Base-by-base conservation (phyloP, 2,113 vertebrate genomes). In the Xiphophorus couchianus region DNA sequence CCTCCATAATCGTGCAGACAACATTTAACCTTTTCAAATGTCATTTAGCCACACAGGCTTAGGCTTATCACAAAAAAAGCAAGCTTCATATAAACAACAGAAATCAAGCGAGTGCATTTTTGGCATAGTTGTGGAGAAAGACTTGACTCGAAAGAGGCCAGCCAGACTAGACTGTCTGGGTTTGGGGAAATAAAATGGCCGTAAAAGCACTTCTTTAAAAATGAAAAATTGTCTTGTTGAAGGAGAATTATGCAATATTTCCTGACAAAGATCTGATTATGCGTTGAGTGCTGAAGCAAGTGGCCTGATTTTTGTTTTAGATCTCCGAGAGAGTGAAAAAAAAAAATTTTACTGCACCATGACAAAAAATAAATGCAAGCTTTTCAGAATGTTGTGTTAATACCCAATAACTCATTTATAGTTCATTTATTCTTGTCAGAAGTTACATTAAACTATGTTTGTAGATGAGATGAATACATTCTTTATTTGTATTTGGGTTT, bases 221-320 rank as follows among this genome's bases (percentile, higher is more conserved):
- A 30, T 27, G 29, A 30, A 62, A 30, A 29, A 30, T 13, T 29
- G 27, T 29, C 61, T 27, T 28, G 61, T 39, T 54, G 19, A 44
- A 25, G 44, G 44, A 4, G 17, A 48, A 19, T 48, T 15, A 48
- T 27, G 19, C 0, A 66, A 54, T n/a, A 9, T 44, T 58, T 74
- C 51, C 33, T 39, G 14, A 51, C 25, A 2, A 28, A 39, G 25
- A 42, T 10, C 51, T 48, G 25, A 29, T 76, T 68, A 35, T 74
- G n/a, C 65, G 33, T 29, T 67, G 54, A 62, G 13, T 27, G 33
- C 54, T n/a, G 80, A 31, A 1, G 70, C 31, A 69, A 29, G 2
- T 68, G 15, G 33, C 10, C 37, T 67, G 14, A 42, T 76, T 68
- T 72, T 54, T 39, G 39, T 66, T 83, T 78, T 60, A 17, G 33